A percentile compares a stretch with the other conserved stretches of the same genome.
These are phyloP conservation scores for Watsonalla cultraria DNA, from an alignment of 2,888 invertebrate species.

Conservation along the genomic window DNA sequence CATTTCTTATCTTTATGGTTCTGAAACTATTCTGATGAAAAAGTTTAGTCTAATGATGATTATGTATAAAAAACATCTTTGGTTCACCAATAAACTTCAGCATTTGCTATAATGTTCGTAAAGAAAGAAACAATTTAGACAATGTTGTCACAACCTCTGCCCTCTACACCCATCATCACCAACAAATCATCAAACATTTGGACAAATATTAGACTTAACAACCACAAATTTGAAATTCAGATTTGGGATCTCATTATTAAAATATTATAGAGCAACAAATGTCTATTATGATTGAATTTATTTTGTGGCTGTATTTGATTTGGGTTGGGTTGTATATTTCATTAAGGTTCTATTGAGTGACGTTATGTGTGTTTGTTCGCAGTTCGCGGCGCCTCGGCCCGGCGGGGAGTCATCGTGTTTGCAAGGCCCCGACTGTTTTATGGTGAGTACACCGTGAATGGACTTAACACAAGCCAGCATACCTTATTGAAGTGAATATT, in stretches of 20 bases:
- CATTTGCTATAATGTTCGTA: neutral
- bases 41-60: too few relatives aligned
- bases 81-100: neutral
- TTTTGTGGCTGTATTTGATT: constrained; percentile 8
- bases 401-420: constrained; percentile 82
- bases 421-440: constrained; percentile 85
- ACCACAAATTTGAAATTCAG: constrained; percentile 7
- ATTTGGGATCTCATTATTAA: constrained; percentile 8
- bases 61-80: too few relatives aligned
- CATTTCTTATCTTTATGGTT: too few relatives aligned
- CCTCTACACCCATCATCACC: neutral
- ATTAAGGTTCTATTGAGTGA: constrained; percentile 38
- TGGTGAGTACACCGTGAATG: constrained; percentile 71
- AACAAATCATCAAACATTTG: neutral
- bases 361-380: constrained; percentile 69
- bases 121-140: neutral
- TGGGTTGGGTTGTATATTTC: constrained; percentile 18
- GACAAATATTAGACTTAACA: neutral
- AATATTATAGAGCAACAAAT: constrained; percentile 14
- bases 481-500: neutral
- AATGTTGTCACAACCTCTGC: neutral
- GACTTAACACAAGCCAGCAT: neutral
- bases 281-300: constrained; percentile 7
- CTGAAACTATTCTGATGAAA: too few relatives aligned
- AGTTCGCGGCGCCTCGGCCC: constrained; percentile 81